Conservation (phyloP, 2,797 vertebrate species). For the Thaleichthys pacificus region DNA sequence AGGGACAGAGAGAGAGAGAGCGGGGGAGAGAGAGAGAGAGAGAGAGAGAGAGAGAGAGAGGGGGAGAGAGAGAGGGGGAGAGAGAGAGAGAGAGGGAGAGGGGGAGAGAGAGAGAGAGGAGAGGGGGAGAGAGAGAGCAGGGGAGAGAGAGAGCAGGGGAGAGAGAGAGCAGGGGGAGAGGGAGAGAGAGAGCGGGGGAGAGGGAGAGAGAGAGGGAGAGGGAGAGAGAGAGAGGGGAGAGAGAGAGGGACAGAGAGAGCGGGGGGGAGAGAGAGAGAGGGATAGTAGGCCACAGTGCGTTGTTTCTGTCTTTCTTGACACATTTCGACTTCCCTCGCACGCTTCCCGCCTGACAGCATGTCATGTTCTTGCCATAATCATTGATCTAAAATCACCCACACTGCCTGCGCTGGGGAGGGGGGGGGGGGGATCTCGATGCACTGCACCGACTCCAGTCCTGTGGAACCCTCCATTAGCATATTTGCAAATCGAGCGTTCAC, state of each 20-base stretch:
- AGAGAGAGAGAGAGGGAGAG: no score
- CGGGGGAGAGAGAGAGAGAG: no score
- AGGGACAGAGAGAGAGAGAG: no score
- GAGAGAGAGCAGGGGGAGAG: neutral
- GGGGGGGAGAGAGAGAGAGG: neutral
- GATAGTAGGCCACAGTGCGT: conserved; percentile 3
- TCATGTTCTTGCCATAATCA: conserved; percentile 7
- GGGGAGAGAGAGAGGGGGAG: no score
- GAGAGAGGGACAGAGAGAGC: no score
- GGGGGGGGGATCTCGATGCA: no score
- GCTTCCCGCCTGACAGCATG: conserved; percentile 21
- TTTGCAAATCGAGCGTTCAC: neutral
- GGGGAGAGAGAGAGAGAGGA: neutral
- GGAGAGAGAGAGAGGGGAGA: neutral
- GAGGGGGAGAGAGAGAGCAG: neutral
- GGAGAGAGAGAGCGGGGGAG: conserved; percentile 27
- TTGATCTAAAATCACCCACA: conserved; percentile 6
- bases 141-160: no score
- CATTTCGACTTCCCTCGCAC: neutral
- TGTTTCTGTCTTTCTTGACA: conserved; percentile 34
- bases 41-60: no score
- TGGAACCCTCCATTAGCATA: conserved; percentile 5
- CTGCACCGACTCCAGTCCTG: no score
- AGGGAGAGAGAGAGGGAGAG: neutral
- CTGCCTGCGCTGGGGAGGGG: neutral